Conservation (phyloP, 2,797 vertebrate genomes). For the Poecile montanus region DNA sequence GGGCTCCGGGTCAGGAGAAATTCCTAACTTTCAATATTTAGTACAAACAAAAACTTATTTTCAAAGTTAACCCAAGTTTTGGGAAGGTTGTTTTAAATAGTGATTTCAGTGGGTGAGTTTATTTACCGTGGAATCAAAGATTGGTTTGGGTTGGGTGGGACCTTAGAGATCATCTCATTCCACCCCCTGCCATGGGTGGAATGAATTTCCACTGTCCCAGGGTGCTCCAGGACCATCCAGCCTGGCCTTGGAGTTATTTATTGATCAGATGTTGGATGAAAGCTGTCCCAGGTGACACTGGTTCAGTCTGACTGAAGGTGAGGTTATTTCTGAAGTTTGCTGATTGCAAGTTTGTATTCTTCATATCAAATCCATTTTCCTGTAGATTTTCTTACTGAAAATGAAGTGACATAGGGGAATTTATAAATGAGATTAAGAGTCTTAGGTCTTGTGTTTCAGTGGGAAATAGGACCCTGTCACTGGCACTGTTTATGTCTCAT, state of each 20-base stretch:
- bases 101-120: neutral
- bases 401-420: fast-evolving
- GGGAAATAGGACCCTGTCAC: neutral
- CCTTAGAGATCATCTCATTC: neutral
- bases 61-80: neutral
- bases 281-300: neutral
- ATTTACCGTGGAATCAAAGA: neutral
- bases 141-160: neutral
- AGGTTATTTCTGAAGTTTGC: neutral
- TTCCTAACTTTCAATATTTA: neutral
- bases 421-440: neutral
- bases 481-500: neutral
- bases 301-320: neutral
- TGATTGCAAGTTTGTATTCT: neutral
- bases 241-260: neutral
- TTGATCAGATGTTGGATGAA: neutral
- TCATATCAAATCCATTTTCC: neutral
- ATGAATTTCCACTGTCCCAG: neutral
- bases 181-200: neutral
- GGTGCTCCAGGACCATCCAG: neutral
- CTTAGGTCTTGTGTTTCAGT: neutral
- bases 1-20: neutral
- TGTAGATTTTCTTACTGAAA: neutral
- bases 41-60: neutral
- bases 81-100: neutral